These are phyloP conservation scores for Stenurella melanura DNA, from an alignment of 2,888 invertebrate species.

Conservation along the genomic window DNA sequence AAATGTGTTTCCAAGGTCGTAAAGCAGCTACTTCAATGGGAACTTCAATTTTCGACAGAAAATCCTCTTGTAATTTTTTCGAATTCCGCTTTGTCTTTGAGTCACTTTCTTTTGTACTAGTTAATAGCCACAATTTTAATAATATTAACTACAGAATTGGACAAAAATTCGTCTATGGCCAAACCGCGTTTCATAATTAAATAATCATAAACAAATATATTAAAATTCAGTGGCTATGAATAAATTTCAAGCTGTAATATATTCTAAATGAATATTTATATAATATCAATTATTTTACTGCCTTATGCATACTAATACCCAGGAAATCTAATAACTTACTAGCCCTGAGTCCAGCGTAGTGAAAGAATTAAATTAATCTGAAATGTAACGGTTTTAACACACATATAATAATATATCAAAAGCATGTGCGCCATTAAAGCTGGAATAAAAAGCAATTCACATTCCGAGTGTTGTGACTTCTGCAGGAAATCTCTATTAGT, in stretches of 20 bases:
- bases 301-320: constrained; percentile 15
- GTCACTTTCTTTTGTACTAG: too few species aligned
- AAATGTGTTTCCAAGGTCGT: too few species aligned
- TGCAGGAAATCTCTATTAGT: constrained; percentile 53
- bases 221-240: not conserved
- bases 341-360: not conserved
- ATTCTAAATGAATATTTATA: constrained; percentile 10
- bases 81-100: too few species aligned
- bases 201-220: not conserved
- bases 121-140: too few species aligned
- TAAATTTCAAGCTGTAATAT: not conserved
- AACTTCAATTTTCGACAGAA: too few species aligned
- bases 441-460: constrained; percentile 15
- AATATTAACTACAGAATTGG: not conserved
- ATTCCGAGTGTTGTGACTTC: constrained; percentile 26
- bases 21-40: too few species aligned
- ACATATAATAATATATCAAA: constrained; percentile 11
- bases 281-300: constrained; percentile 7
- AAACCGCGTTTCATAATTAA: not conserved
- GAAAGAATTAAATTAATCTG: not conserved
- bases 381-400: constrained; percentile 26
- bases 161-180: not conserved
- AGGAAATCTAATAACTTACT: not conserved
- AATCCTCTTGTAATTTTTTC: too few species aligned
- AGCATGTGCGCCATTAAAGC: constrained; percentile 14